Evolutionary conservation across 2,113 vertebrate genomes (phyloP), one percentile per base, ranked within the genome.

Genomic region (Epinephelus lanceolatus): DNA sequence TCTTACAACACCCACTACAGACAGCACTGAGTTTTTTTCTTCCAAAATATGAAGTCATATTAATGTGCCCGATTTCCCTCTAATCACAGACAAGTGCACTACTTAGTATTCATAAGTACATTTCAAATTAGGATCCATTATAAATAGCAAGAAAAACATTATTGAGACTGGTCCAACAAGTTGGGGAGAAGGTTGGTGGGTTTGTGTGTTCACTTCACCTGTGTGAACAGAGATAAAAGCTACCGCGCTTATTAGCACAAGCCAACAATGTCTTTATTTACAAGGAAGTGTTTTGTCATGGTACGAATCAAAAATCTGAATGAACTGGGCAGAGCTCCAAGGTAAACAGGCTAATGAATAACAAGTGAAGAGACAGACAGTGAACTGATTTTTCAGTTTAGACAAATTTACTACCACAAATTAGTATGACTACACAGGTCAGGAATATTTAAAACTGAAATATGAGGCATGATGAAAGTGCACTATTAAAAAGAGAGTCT

Each of bases 211-310:
- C 33, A 65, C 25, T 25, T 79, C 33, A 65, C 13, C 55, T 69
- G 52, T 80, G 80, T 67, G 70, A 89, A 75, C 21, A 3, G 23
- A 30, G 71, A 65, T 30, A 53, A 53, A 78, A 79, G 75, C 63
- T 33, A 57, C 59, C 1, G 1, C 53, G 25, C 45, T 66, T 33
- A 78, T 76, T 78, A 82, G 51, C 63, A 15, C 30, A 33, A 84
- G 71, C 49, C 52, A 68, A 77, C 78, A 57, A 53, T 65, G 85
- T 78, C 78, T 87, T 82, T 90, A 87, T 91, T 91, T 83, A 86
- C 84, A 77, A 84, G 87, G 86, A 92, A 90, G 72, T 84, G 80
- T 88, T 92, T 71, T 88, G 90, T 92, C 87, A 90, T 56, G 88
- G 77, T 55, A n/a, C 84, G 73, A 91, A 88, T 86, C 63, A 81